These are phyloP conservation scores for Melieria crassipennis DNA, from an alignment of 2,888 invertebrate genomes.

Conservation along the genomic window DNA sequence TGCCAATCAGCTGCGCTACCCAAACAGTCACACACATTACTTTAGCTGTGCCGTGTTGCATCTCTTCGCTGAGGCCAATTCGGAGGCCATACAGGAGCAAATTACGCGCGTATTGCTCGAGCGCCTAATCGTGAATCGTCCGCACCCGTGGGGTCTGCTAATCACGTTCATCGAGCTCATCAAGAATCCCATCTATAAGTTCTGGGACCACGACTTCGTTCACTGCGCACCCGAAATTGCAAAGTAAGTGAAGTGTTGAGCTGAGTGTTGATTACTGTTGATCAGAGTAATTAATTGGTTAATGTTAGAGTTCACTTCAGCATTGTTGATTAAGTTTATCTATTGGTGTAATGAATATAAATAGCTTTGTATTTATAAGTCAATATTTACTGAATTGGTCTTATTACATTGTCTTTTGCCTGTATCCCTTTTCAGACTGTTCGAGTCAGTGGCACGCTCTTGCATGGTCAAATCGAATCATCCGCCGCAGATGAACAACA, in stretches of 20 bases:
- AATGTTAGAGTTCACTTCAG: too few relatives aligned
- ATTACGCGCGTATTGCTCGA: constrained; percentile 96
- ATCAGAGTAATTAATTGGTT: too few relatives aligned
- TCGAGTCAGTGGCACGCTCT: constrained; percentile 95
- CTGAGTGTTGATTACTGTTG: too few relatives aligned
- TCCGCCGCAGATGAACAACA: constrained; percentile 63
- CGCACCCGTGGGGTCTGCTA: constrained; percentile 98
- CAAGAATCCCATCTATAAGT: constrained; percentile 97
- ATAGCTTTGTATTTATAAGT: background rate
- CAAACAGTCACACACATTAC: constrained; percentile 99
- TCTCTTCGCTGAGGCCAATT: constrained; percentile 96
- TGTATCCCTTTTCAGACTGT: constrained; percentile 73
- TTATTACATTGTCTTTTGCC: constrained; percentile 15
- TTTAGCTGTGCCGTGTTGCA: constrained; percentile 98
- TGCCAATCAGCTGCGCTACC: constrained; percentile 98
- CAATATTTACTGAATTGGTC: constrained; percentile 15
- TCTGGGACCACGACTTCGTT: constrained; percentile 99
- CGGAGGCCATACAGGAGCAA: constrained; percentile 98
- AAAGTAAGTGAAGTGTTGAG: constrained; percentile 76
- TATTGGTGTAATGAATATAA: background rate
- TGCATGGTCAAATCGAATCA: constrained; percentile 87
- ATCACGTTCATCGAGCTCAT: constrained; percentile 99
- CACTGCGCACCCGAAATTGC: constrained; percentile 99
- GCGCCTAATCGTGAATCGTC: constrained; percentile 95
- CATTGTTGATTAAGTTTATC: too few relatives aligned